A percentile compares a stretch with the other conserved stretches of the same genome.
Evolutionary conservation across 2,888 invertebrate genomes (phyloP).

Genomic region (Drosophila vallismaia): DNA sequence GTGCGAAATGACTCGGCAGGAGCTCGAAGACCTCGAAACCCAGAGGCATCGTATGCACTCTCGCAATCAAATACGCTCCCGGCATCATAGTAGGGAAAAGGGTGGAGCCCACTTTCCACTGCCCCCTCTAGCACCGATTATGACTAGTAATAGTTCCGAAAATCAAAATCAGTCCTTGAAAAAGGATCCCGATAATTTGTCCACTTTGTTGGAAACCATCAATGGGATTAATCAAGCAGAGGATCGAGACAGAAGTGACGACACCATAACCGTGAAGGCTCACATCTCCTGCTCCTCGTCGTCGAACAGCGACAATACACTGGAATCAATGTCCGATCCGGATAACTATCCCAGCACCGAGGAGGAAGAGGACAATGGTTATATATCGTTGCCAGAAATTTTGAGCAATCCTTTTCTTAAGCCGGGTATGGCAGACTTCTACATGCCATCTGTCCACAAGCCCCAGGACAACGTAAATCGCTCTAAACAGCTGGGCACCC

Average conservation of each 20-base stretch:
- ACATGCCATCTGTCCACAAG: background rate
- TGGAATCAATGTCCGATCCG: background rate
- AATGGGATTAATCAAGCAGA: background rate
- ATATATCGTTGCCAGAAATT: background rate
- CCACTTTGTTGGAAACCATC: background rate
- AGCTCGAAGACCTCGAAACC: background rate
- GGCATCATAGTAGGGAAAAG: background rate
- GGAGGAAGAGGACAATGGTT: background rate
- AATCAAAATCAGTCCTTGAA: no score
- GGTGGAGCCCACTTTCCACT: constrained; percentile 11
- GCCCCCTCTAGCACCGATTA: background rate
- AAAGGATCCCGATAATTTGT: background rate
- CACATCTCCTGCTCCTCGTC: background rate
- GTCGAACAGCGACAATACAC: background rate
- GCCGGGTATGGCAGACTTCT: background rate
- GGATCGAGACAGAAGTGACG: background rate
- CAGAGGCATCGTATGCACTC: background rate
- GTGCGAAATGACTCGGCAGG: background rate
- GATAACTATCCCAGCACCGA: background rate
- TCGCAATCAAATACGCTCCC: background rate
- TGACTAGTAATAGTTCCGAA: background rate
- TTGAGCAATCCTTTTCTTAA: background rate
- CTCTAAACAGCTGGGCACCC: background rate
- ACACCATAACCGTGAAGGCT: background rate
- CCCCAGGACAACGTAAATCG: background rate